A percentile compares a stretch with the other conserved stretches of the same genome.
These are phyloP conservation scores for Motacilla tschutschensis DNA, from an alignment of 2,113 vertebrate species.

Conservation along the genomic window DNA sequence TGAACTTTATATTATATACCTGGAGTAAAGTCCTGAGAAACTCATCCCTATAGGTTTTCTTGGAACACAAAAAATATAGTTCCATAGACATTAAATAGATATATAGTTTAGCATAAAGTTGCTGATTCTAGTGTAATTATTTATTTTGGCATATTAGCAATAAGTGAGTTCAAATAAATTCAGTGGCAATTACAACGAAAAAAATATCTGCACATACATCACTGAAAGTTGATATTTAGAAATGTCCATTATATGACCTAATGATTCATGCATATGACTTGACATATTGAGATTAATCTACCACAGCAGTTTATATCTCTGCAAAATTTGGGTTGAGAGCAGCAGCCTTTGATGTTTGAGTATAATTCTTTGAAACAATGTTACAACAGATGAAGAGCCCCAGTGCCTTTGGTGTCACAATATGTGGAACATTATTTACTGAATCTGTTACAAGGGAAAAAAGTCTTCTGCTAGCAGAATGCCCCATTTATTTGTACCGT, in stretches of 20 bases:
- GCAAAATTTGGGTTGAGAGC: not conserved
- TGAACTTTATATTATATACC: not conserved
- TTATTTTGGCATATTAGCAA: slow-evolving; percentile 44
- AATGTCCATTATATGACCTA: slow-evolving; percentile 8
- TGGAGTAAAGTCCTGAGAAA: not conserved
- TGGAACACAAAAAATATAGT: slow-evolving; percentile 21
- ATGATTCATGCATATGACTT: not conserved
- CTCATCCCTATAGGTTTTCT: not conserved
- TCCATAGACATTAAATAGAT: not conserved
- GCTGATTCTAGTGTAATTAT: slow-evolving; percentile 1
- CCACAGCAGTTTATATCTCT: slow-evolving; percentile 8
- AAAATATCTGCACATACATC: not conserved
- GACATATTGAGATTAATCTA: slow-evolving; percentile 32
- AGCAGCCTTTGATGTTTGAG: not conserved
- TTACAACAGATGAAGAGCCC: not conserved
- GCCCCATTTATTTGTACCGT: not conserved
- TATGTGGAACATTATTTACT: not conserved
- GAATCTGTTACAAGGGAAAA: not conserved
- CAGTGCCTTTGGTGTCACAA: not conserved
- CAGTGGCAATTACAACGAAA: not conserved
- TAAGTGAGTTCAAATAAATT: slow-evolving; percentile 26
- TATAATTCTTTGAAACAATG: not conserved
- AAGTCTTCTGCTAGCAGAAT: not conserved
- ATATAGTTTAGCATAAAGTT: slow-evolving; percentile 34
- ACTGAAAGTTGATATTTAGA: not conserved